Evolutionary conservation across 2,113 vertebrate species (phyloP).

Genomic region (Orthonyx spaldingii): DNA sequence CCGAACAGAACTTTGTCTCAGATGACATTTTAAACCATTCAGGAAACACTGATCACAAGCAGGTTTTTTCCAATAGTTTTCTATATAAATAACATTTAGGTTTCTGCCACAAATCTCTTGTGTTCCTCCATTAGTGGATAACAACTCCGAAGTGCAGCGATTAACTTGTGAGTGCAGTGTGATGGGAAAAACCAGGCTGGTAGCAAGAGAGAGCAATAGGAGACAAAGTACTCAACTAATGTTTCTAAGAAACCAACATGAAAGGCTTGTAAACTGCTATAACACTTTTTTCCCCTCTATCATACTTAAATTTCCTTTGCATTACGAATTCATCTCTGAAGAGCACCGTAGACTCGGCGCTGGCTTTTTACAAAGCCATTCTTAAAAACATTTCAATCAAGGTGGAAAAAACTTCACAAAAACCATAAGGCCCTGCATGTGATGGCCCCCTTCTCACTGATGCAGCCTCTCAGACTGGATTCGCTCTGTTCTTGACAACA

Average conservation of each 20-base stretch:
- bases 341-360: neutral
- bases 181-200: neutral
- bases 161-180: neutral
- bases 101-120: neutral
- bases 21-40: slow-evolving; percentile 11
- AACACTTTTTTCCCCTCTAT: neutral
- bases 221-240: neutral
- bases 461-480: neutral
- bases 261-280: neutral
- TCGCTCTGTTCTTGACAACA: neutral
- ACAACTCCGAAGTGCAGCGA: neutral
- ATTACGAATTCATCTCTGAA: neutral
- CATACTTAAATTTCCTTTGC: neutral
- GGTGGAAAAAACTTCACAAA: neutral
- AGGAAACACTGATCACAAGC: neutral
- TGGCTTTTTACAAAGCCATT: neutral
- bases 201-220: neutral
- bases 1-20: neutral
- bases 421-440: neutral
- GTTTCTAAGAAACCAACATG: neutral
- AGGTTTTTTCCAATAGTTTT: neutral
- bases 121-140: neutral
- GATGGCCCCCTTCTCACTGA: neutral
- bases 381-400: neutral
- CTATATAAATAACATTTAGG: neutral